Base-by-base conservation (phyloP, 2,113 vertebrate genomes). In the Ceratotherium simum region DNA sequence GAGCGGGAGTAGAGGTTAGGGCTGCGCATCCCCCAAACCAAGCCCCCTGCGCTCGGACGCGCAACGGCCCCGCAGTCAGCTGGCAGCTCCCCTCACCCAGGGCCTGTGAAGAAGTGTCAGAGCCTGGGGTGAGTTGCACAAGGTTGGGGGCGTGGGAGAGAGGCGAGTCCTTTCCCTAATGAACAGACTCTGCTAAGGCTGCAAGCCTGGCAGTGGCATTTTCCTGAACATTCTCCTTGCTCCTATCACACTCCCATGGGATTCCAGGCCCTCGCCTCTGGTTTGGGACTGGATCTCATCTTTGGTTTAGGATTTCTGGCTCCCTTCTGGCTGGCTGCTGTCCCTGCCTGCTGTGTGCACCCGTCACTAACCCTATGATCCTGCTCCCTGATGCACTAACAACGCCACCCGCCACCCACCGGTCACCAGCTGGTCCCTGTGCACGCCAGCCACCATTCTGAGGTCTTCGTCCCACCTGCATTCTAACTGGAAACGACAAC, bases 191-290 rank as follows among this genome's bases (percentile, higher is more conserved):
- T 1, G 3, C n/a, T 3, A 2, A 33, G 23, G 64, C 29, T 29
- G 8, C 2, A 1, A 3, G 83, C 5, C 1, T 27, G 39, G 4
- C 0, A 1, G 42, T 1, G 5, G 21, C 1, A 2, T 1, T 23
- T 36, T 73, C 17, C 21, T 1, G 58, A 3, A 17, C 0, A 0
- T 46, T 62, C 73, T 33, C 31, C 13, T 6, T 3, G 51, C 13
- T 54, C 27, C 82, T 5, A 27, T 25, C 36, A 10, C 5, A 1
- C 4, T 39, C 25, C 65, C 8, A 2, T 48, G 18, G 0, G 60
- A 60, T 2, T 27, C 65, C 65, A 17, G 29, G 36, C n/a, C 33
- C 25, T 16, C 56, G 18, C 29, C 75, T 51, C 48, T 25, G 48
- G 33, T 8, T 36, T 17, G 39, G 18, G 36, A 8, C 14, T 4